These are phyloP conservation scores for cattle (Bos taurus) DNA, from an alignment of 2,113 vertebrate species.

Conservation along the genomic window DNA sequence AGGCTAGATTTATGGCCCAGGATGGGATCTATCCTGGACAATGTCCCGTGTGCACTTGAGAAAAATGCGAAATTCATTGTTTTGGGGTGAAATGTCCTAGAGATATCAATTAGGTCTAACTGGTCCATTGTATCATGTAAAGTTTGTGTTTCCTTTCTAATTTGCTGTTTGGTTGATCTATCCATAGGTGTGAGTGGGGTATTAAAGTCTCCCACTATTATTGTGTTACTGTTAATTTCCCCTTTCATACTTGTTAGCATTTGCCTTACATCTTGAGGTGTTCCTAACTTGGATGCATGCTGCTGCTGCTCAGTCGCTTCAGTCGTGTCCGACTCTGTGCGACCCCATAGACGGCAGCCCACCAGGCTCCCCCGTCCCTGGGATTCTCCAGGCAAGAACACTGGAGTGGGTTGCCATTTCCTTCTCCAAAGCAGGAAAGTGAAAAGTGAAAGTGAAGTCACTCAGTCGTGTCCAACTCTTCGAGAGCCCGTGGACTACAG, in stretches of 20 bases:
- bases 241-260: not conserved
- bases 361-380: too few species aligned
- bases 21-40: not conserved
- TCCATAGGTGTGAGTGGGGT: not conserved
- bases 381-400: too few species aligned
- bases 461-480: too few species aligned
- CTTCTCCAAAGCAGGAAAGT: too few species aligned
- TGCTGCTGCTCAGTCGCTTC: not conserved
- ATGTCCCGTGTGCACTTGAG: not conserved
- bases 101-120: not conserved
- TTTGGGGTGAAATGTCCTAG: not conserved
- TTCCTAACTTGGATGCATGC: not conserved
- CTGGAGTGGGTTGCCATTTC: too few species aligned
- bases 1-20: not conserved
- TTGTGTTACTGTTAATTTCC: not conserved
- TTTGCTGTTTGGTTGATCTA: not conserved
- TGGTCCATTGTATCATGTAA: not conserved
- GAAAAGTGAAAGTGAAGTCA: too few species aligned
- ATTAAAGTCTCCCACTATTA: not conserved
- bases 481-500: too few species aligned
- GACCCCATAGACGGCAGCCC: too few species aligned
- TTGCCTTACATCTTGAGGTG: not conserved
- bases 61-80: not conserved
- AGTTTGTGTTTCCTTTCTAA: not conserved
- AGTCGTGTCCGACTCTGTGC: not conserved